Base-by-base conservation (phyloP, 2,113 vertebrate species). In the Miniopterus natalensis region DNA sequence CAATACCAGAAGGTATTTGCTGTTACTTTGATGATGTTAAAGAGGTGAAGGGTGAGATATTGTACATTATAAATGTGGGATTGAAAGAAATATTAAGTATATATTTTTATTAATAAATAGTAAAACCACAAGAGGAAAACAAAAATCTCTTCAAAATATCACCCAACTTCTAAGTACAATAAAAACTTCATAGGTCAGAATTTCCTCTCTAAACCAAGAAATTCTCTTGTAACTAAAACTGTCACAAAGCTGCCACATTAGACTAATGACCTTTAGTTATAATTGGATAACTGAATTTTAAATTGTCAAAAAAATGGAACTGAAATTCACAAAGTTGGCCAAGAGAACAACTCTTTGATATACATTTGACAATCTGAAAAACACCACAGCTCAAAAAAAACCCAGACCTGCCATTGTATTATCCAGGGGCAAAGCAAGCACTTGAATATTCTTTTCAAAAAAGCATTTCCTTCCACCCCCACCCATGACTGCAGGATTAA, bases 181-280 rank as follows among this genome's bases (percentile, higher is more conserved):
- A 65, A 93, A 85, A 86, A 42, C 42, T 88, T 93, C 75, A 47
- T 27, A 70, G 73, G 86, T 91, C 8, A 94, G 73, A 95, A 92
- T 92, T 95, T 95, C 89, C 21, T 90, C 31, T 90, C 11, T 88
- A 90, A 88, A 83, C 68, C 40, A 73, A 95, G 92, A 96, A 86
- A 94, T 96, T 92, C 59, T 95, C 66, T 84, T 88, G 4, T 90
- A 95, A 88, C 71, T 81, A 85, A 85, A 88, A 95, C 57, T 78
- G 84, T 85, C 73, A 91, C 0, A 1, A 95, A 94, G 66, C 83
- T 96, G 88, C 90, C 90, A 95, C 77, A 92, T 92, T 95, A 92
- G 92, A 95, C 74, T 97, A 93, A 97, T 92, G 95, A 97, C 89
- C 95, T 97, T 96, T 94, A 92, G 94, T 88, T 97, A 94, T 97